Conservation (phyloP, 2,888 invertebrate genomes). For the Nowickia ferox region DNA sequence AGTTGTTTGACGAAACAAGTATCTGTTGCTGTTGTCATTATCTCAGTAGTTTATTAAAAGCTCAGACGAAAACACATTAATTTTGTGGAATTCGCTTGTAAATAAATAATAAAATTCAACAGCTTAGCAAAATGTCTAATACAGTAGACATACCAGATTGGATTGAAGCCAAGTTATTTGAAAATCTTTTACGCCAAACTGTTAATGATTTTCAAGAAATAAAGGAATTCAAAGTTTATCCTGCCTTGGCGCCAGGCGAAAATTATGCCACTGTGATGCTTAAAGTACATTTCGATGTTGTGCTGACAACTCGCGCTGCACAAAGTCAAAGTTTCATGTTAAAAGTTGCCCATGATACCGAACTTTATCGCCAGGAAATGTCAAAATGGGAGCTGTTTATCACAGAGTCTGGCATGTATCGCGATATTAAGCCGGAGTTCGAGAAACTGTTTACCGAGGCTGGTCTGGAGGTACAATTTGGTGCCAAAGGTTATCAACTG, state of each 20-base stretch:
- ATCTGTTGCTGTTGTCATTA: background rate
- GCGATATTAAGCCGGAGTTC: constrained; percentile 76
- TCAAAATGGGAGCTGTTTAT: constrained; percentile 74
- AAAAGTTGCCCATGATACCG: constrained; percentile 77
- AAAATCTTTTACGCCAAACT: constrained; percentile 73
- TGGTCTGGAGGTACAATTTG: constrained; percentile 75
- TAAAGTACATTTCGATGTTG: constrained; percentile 75
- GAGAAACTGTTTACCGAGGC: constrained; percentile 76
- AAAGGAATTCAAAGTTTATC: constrained; percentile 72
- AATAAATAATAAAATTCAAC: constrained; percentile 63
- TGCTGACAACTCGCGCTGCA: constrained; percentile 43
- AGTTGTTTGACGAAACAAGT: background rate
- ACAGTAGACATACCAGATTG: constrained; percentile 73
- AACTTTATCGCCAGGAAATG: constrained; percentile 72
- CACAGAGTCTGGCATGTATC: constrained; percentile 77
- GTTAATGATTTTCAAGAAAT: constrained; percentile 73
- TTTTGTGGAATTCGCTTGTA: background rate
- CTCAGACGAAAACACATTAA: constrained; percentile 5
- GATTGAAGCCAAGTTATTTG: constrained; percentile 76
- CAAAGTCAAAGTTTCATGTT: constrained; percentile 76
- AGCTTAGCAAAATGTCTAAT: constrained; percentile 32
- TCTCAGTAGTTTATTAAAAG: constrained; percentile 30
- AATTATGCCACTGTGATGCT: constrained; percentile 79
- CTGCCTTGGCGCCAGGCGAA: constrained; percentile 77
- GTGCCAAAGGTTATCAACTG: constrained; percentile 75